phyloP scores from a whole-genome alignment of 2,113 vertebrate species.

The Garra rufa region DNA sequence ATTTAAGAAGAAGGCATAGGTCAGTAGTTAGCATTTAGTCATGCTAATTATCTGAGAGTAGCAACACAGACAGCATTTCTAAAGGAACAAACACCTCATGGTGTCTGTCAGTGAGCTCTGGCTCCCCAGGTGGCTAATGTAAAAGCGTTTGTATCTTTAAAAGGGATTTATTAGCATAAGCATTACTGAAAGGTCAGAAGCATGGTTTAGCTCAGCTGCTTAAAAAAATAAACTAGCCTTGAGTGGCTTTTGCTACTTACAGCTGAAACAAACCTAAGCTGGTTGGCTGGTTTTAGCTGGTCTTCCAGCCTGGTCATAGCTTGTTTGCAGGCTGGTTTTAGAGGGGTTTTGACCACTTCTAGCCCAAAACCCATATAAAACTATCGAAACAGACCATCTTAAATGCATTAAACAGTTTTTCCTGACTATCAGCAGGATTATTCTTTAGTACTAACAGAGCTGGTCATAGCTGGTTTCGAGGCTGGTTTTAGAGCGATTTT shows the following conservation, averaged over 20 bases:
- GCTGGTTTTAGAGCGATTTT: no score
- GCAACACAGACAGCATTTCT: neutral
- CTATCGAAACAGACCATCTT: no score
- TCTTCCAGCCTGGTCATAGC: no score
- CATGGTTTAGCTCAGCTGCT: neutral
- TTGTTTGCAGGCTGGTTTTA: no score
- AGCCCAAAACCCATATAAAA: no score
- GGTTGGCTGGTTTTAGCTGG: neutral
- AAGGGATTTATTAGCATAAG: neutral
- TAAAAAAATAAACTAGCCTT: neutral
- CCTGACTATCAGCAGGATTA: no score
- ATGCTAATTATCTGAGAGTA: constrained; percentile 6
- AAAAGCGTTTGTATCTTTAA: neutral
- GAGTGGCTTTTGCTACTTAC: neutral
- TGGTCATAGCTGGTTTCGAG: no score
- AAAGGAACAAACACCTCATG: neutral
- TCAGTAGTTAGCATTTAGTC: neutral
- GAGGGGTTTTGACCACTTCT: no score
- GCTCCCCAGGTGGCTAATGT: constrained; percentile 15
- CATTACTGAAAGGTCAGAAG: neutral
- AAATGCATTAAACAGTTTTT: no score
- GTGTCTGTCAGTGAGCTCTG: neutral
- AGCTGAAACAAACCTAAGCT: no score
- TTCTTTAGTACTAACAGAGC: no score
- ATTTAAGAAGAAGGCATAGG: neutral